Evolutionary conservation across 2,888 invertebrate genomes (phyloP).

Genomic region (Cerastoderma edule): DNA sequence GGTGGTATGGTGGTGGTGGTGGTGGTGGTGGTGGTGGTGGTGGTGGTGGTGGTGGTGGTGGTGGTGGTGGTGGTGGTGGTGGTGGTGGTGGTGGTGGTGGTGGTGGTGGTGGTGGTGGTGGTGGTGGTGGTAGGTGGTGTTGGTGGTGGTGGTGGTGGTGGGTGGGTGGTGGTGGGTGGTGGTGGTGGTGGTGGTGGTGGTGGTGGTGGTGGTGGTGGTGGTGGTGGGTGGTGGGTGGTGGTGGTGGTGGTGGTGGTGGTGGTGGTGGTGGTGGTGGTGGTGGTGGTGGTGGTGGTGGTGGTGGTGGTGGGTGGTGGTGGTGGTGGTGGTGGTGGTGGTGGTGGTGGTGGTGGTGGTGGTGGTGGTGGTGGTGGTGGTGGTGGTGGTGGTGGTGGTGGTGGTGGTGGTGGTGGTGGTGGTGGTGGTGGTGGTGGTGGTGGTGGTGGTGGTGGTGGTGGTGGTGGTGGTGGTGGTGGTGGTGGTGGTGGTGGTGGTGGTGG

Average conservation of each 20-base stretch:
- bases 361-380: constrained; percentile 1
- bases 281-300: constrained; percentile 7
- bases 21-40: constrained; percentile 14
- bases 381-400: constrained; percentile 2
- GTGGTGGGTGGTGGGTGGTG: too few species aligned
- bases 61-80: constrained; percentile 18
- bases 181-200: constrained; percentile 5
- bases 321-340: constrained; percentile 2
- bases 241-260: constrained; percentile 1
- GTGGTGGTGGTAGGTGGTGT: not conserved
- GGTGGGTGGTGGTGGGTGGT: too few species aligned
- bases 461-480: constrained; percentile 5
- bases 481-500: constrained; percentile 2
- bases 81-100: constrained; percentile 20
- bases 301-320: too few species aligned
- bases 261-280: constrained; percentile 5
- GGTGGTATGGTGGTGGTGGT: constrained; percentile 20
- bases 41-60: constrained; percentile 20
- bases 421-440: constrained; percentile 2
- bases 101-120: constrained; percentile 15
- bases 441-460: constrained; percentile 5
- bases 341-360: constrained; percentile 5
- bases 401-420: constrained; percentile 2
- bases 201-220: constrained; percentile 2
- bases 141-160: too few species aligned